phyloP scores from a whole-genome alignment of 2,888 invertebrate genomes.

The Nomada fucata region DNA sequence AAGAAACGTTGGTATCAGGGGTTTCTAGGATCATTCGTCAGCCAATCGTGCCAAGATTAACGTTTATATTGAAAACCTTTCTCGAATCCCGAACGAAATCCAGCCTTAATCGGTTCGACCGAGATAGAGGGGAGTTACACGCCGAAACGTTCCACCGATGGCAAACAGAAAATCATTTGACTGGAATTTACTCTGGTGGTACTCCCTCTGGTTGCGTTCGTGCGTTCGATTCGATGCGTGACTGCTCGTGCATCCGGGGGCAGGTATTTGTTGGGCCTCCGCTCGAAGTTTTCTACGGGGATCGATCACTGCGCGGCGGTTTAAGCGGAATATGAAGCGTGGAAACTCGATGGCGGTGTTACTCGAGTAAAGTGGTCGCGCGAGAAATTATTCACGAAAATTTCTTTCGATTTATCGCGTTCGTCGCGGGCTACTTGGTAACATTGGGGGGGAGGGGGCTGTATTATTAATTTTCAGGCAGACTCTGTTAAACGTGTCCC shows the following conservation, averaged over 20 bases:
- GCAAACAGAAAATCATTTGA: slow-evolving; percentile 56
- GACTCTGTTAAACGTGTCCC: too few species aligned
- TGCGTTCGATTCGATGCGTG: slow-evolving; percentile 34
- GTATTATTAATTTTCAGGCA: too few species aligned
- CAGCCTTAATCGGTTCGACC: slow-evolving; percentile 51
- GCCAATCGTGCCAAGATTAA: slow-evolving; percentile 70
- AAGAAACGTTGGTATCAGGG: slow-evolving; percentile 48
- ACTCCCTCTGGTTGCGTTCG: background rate
- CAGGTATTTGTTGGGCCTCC: slow-evolving; percentile 12
- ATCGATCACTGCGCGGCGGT: background rate
- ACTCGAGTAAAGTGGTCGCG: too few species aligned
- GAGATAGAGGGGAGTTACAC: slow-evolving; percentile 35
- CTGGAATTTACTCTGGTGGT: slow-evolving; percentile 12
- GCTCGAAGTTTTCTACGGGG: slow-evolving; percentile 24
- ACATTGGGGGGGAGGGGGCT: too few species aligned
- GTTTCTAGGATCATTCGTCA: slow-evolving; percentile 45
- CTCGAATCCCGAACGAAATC: slow-evolving; percentile 70
- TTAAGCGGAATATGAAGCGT: background rate
- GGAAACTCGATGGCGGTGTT: too few species aligned
- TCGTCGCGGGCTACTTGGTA: too few species aligned
- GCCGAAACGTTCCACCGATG: slow-evolving; percentile 30
- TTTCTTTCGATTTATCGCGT: too few species aligned
- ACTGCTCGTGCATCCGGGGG: slow-evolving; percentile 21
- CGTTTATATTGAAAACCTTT: slow-evolving; percentile 76
- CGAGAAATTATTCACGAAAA: too few species aligned